These are phyloP conservation scores for Paramormyrops hopkinsi DNA, from an alignment of 2,797 vertebrate species.

Conservation along the genomic window DNA sequence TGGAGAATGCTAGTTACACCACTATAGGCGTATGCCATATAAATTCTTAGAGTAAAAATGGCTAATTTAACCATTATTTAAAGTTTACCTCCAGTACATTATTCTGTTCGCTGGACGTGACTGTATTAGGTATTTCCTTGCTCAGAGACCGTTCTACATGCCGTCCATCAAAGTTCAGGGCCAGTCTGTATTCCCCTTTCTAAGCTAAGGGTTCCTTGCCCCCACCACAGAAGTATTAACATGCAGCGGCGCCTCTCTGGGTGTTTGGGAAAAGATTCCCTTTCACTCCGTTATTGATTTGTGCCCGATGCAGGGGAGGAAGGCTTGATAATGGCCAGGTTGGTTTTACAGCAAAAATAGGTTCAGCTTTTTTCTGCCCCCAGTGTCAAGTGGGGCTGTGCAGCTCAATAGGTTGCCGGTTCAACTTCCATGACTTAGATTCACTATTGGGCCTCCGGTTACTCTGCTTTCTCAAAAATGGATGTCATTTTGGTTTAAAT, in stretches of 20 bases:
- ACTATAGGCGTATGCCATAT: not conserved
- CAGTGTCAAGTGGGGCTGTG: not conserved
- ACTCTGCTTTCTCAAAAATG: not conserved
- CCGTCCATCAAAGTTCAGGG: not conserved
- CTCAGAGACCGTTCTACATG: not conserved
- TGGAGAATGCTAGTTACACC: not conserved
- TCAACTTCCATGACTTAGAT: not conserved
- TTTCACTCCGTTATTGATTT: slow-evolving; percentile 28
- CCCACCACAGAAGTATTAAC: slow-evolving; percentile 42
- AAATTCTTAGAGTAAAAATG: not conserved
- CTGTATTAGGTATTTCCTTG: not conserved
- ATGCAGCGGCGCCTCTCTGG: slow-evolving; percentile 43
- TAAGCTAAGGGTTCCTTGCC: slow-evolving; percentile 1
- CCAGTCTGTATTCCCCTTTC: not conserved
- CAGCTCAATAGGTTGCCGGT: not conserved
- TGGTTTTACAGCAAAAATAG: not conserved
- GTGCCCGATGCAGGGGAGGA: not conserved
- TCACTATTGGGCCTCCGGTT: not conserved
- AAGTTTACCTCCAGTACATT: not conserved
- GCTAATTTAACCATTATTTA: not conserved
- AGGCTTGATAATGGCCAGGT: not conserved
- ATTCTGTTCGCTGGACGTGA: not conserved
- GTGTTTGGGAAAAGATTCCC: slow-evolving; percentile 51
- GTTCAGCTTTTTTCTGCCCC: not conserved
- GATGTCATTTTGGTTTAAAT: not conserved